Evolutionary conservation across 2,113 vertebrate genomes (phyloP), one percentile per base, ranked within the genome.

Genomic region (Pelodiscus sinensis): DNA sequence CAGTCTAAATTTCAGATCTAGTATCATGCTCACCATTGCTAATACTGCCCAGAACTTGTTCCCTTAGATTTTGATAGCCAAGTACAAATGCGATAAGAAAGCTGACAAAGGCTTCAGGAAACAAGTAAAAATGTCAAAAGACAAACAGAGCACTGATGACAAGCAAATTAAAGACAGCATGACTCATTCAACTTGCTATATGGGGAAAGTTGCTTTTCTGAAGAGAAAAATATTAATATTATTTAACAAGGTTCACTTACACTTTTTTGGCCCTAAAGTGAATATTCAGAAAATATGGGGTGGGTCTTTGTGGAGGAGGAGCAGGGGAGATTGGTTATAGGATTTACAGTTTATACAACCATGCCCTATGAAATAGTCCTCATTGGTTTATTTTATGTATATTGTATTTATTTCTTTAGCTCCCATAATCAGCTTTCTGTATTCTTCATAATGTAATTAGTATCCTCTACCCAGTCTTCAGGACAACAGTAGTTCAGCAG

Each of bases 1-100:
- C 8, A 35, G 12, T 92, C 81, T 92, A 84, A 94, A 93, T 96
- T 97, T 95, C 78, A 92, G 58, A 55, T 90, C 68, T 89, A 44
- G 35, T 89, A 31, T 57, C 62, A 58, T 21, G 22, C 79, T 89
- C 96, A 60, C 51, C 89, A 21, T 79, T 91, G 57, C 55, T 90
- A 95, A 58, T 60, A 68, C 52, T 68, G 3, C 24, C n/a, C 5
- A 90, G 75, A 94, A 56, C 29, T 56, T 82, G 29, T 75, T 54
- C 51, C 29, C 81, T 90, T 57, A 38, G 88, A 95, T 73, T 93
- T 44, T 13, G 50, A 82, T 73, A 90, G 35, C 3, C 44, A 62
- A 95, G 55, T 35, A 86, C 93, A 94, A 93, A 79, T 68, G n/a
- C 54, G 68, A 56, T 58, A 84, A 94, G 65, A 90, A 95, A 85